Evolutionary conservation across 2,888 invertebrate species (phyloP), one percentile per base, ranked within the genome.

Genomic region (Heterodera filipjevi): DNA sequence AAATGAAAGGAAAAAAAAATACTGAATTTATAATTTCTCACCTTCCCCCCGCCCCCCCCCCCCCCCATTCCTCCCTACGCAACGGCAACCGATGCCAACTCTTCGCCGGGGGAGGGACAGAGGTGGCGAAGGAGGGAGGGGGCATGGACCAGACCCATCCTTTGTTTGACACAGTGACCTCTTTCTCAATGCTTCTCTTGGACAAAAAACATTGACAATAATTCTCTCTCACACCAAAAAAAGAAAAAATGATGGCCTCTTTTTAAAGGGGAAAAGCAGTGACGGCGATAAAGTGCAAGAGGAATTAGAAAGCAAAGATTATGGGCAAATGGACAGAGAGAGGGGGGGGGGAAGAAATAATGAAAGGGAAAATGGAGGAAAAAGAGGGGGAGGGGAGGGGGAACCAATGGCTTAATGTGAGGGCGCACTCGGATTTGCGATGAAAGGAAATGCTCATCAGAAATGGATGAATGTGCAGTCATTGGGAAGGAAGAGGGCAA

Each of bases 401-500:
- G 27, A n/a, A 19, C 8, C 3, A 49, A 49, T 16, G 49, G 49
- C 49, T 49, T 49, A 49, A 49, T 19, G 49, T 49, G 49, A 19
- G 27, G 59, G 59, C 22, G n/a, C 59, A 59, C 59, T 59, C 59
- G 59, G 59, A 59, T 59, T 59, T 27, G 59, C n/a, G 27, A 19
- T 68, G 68, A 68, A 68, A 68, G 68, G 68, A 35, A 68, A 35
- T 68, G 68, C 68, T 68, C 68, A 68, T 68, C 68, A 68, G 68
- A 68, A 68, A 68, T 68, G 68, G 33, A 68, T 68, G 68, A 35
- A 68, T 66, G 30, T 12, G 59, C n/a, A 59, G 59, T 59, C 59
- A 59, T 8, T 59, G 59, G 59, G 59, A 59, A 59, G n/a, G 27
- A 59, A 27, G 59, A 59, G 27, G 27, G 59, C 59, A 27, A 59